Evolutionary conservation across 1,140 invertebrate species (phyloP).

Genomic region (Copidosoma floridanum): DNA sequence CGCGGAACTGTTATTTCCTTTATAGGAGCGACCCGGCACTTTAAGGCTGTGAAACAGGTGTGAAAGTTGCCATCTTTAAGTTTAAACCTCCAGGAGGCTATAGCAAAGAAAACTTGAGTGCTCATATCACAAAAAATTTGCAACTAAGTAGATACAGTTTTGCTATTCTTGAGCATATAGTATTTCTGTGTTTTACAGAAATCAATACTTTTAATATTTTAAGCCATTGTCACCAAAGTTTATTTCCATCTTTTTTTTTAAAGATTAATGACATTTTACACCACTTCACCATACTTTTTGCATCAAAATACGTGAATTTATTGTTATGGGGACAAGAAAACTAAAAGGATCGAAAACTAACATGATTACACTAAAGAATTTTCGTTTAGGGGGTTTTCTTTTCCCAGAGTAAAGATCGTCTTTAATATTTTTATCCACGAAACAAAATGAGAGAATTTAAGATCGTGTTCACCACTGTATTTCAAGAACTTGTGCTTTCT

Average conservation of each 20-base stretch:
- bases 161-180: not conserved
- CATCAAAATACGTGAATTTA: constrained; percentile 35
- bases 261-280: not conserved
- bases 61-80: not conserved
- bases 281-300: constrained; percentile 41
- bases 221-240: constrained; percentile 24
- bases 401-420: too few relatives aligned
- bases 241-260: not conserved
- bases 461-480: too few relatives aligned
- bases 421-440: too few relatives aligned
- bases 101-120: constrained; percentile 35
- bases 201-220: constrained; percentile 7
- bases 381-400: constrained; percentile 26
- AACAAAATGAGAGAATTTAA: too few relatives aligned
- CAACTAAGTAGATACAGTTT: not conserved
- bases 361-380: constrained; percentile 28
- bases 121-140: constrained; percentile 34
- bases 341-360: constrained; percentile 37
- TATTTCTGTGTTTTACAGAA: constrained; percentile 9
- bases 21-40: constrained; percentile 33
- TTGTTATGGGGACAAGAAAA: constrained; percentile 25
- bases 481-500: too few relatives aligned
- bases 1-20: constrained; percentile 35
- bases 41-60: constrained; percentile 18
- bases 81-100: constrained; percentile 29